Conservation (phyloP, 1,140 invertebrate species). For the Pantala flavescens region DNA sequence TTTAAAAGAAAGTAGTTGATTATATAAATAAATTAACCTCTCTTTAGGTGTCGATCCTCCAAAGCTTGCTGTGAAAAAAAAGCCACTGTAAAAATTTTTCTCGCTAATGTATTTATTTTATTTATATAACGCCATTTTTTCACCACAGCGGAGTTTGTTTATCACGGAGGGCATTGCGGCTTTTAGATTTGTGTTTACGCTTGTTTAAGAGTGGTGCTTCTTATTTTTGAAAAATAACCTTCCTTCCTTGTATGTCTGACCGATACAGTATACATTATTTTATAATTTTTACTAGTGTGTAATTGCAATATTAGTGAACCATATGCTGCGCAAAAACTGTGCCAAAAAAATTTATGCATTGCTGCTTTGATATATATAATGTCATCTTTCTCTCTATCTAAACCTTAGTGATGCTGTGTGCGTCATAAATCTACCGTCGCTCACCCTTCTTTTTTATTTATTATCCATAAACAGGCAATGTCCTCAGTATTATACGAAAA, state of each 20-base stretch:
- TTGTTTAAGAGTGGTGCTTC: not conserved
- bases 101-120: conserved; percentile 4
- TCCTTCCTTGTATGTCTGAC: too few species aligned
- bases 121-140: conserved; percentile 1
- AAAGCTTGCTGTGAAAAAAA: not conserved
- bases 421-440: not conserved
- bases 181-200: not conserved
- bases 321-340: not conserved
- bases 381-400: not conserved
- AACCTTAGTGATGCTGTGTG: not conserved
- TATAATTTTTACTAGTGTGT: not conserved
- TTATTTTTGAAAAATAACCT: too few species aligned
- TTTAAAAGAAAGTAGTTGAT: not conserved
- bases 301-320: not conserved
- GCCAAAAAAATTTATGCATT: not conserved
- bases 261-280: not conserved
- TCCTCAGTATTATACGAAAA: conserved; percentile 7
- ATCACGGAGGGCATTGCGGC: not conserved
- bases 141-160: not conserved
- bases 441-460: not conserved
- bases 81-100: not conserved
- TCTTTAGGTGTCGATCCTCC: not conserved
- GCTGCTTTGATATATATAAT: not conserved
- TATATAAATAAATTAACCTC: not conserved
- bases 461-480: not conserved